Evolutionary conservation across 2,113 vertebrate species (phyloP).

Genomic region (Astatotilapia flaviijosephi): DNA sequence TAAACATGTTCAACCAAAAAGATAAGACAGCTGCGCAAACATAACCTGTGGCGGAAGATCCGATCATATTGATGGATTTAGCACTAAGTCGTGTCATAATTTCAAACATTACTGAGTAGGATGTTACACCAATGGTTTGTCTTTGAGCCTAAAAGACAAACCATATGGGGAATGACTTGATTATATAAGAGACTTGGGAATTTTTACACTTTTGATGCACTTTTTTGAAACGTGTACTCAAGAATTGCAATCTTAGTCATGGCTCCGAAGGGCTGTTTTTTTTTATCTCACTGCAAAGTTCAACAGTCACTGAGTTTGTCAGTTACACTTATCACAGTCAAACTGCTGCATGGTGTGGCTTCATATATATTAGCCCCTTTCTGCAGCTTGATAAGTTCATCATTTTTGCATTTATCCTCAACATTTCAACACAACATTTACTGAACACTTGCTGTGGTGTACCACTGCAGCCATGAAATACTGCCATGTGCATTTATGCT

Average conservation of each 20-base stretch:
- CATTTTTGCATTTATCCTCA: not conserved
- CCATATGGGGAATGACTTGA: not conserved
- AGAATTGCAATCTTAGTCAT: not conserved
- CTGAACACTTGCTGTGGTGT: not conserved
- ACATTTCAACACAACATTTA: not conserved
- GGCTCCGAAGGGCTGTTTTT: not conserved
- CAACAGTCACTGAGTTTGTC: slow-evolving; percentile 11
- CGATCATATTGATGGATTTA: not conserved
- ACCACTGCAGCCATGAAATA: not conserved
- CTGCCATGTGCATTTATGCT: not conserved
- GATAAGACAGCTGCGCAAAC: not conserved
- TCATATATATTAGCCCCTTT: not conserved
- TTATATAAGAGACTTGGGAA: not conserved
- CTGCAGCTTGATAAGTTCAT: not conserved
- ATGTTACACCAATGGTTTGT: not conserved
- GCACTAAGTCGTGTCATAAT: not conserved
- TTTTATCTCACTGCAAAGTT: not conserved
- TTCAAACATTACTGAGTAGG: not conserved
- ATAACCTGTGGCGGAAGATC: not conserved
- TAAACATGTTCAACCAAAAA: not conserved
- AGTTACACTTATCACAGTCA: slow-evolving; percentile 39
- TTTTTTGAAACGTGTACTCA: not conserved
- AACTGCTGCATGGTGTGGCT: slow-evolving; percentile 22
- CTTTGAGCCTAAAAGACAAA: not conserved
- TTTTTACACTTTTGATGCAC: not conserved